Base-by-base conservation (phyloP, 2,113 vertebrate genomes). In the Lethenteron camtschaticum region DNA sequence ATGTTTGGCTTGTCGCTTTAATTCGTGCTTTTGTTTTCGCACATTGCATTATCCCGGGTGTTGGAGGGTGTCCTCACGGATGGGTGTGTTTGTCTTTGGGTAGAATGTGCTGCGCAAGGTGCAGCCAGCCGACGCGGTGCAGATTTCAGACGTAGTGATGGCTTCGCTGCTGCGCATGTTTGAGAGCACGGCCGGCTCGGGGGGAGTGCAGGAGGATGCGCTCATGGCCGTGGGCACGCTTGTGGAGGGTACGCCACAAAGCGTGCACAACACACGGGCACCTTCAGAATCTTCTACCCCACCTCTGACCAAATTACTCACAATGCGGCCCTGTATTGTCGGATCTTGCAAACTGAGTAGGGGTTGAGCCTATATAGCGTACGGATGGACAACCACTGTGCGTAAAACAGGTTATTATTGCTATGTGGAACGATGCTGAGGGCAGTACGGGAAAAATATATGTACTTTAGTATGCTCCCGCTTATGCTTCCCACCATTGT, bases 81-180 rank as follows among this genome's bases (percentile, higher is more conserved):
- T 41, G 41, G 41, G 41, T 71, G 16, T n/a, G n/a, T 73, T 69
- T 57, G 24, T 73, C 9, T 16, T 20, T 12, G 8, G 70, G 68
- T 74, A 97, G 92, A 97, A 97, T 5, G 90, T 97, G 11, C 82
- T 97, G 1, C 77, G 87, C 68, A 96, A 97, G 76, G 91, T 97
- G 2, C 94, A 96, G 78, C 88, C 89, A 70, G 89, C 95, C 77
- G 94, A 99, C 11, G 92, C 94, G 2, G 77, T 96, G 75, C 90
- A 96, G 82, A 99, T 99, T 77, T 99, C 92, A 0, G 92, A 96
- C 9, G 89, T 99, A 74, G 94, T 99, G 70, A 96, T 99, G 94
- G 90, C 87, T 1, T 95, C 89, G 8, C 81, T 99, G 73, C 82
- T 99, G 68, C 77, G 92, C 66, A 96, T 99, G 94, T 96, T 96